Base-by-base conservation (phyloP, 2,888 invertebrate species). In the Neoscelio sp. region DNA sequence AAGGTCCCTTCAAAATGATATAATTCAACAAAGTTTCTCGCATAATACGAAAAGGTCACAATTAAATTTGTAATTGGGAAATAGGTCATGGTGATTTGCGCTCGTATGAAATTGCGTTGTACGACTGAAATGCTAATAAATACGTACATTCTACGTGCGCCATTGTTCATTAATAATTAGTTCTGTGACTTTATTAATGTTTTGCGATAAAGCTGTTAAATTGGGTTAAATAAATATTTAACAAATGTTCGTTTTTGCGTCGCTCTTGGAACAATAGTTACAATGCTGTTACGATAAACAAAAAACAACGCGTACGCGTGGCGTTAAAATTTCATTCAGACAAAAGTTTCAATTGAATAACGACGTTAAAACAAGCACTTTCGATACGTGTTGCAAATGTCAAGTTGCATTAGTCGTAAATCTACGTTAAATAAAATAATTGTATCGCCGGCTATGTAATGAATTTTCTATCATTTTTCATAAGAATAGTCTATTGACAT, bases 21-120 rank as follows among this genome's bases (percentile, higher is more conserved):
- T 62, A 62, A 60, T 52, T 70, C 52, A 62, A 52, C 62, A 35
- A 71, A 71, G 71, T 71, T 71, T 52, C 42, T 8, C 44, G 46
- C 62, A 35, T 26, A 62, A 62, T 35, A 44, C 35, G 62, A 62
- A 62, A 71, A 52, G 71, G 71, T 62, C 40, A 38, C 52, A 54
- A 54, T 62, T 52, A 62, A 62, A 71, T 62, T 62, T 52, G 26
- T n/a, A n/a, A n/a, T n/a, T 30, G 26, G 17, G 12, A 65, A 70
- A 70, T 44, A 15, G 60, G 52, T 60, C 60, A 50, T 58, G 8
- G 33, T 12, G 67, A 67, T 46, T 54, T 56, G 33, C 44, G 8
- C 12, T 10, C 18, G 28, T 17, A 17, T 52, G 8, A 52, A 65
- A 65, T 62, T 62, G 38, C 38, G 17, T 8, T 20, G 13, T 10